Evolutionary conservation across 2,888 invertebrate species (phyloP).

Genomic region (Drosophila melanosoma): DNA sequence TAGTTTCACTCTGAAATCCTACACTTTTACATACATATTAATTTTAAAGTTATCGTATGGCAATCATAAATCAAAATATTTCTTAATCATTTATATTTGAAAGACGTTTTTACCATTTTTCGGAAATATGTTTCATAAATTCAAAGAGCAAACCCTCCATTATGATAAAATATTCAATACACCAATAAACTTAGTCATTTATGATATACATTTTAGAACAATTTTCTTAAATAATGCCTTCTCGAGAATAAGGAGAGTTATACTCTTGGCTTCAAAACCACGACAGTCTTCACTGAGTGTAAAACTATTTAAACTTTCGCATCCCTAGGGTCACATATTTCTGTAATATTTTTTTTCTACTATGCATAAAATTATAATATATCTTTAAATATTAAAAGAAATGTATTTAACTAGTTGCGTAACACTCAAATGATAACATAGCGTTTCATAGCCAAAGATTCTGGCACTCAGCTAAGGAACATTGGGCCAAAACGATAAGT

Average conservation of each 20-base stretch:
- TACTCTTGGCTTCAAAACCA: background rate
- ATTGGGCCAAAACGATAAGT: constrained; percentile 74
- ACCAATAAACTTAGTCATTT: background rate
- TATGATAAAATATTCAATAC: background rate
- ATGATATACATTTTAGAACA: background rate
- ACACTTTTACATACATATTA: background rate
- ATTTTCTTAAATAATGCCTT: background rate
- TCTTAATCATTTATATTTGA: background rate
- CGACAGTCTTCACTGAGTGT: background rate
- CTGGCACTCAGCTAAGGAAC: constrained; percentile 50
- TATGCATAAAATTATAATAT: constrained; percentile 77
- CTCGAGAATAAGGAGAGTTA: background rate
- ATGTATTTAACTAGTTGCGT: constrained; percentile 25
- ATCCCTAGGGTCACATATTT: constrained; percentile 4
- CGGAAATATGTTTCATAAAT: background rate
- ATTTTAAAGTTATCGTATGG: background rate
- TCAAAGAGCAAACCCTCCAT: background rate
- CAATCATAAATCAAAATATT: background rate
- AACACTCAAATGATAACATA: constrained; percentile 28
- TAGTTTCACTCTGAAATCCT: background rate
- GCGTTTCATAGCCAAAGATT: constrained; percentile 30
- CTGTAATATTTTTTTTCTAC: constrained; percentile 44
- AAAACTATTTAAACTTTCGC: constrained; percentile 4
- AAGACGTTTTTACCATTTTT: background rate
- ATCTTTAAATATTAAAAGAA: constrained; percentile 37